A percentile compares a stretch with the other conserved stretches of the same genome.
phyloP scores from a whole-genome alignment of 2,113 vertebrate species.

The Hyperopisus bebe region DNA sequence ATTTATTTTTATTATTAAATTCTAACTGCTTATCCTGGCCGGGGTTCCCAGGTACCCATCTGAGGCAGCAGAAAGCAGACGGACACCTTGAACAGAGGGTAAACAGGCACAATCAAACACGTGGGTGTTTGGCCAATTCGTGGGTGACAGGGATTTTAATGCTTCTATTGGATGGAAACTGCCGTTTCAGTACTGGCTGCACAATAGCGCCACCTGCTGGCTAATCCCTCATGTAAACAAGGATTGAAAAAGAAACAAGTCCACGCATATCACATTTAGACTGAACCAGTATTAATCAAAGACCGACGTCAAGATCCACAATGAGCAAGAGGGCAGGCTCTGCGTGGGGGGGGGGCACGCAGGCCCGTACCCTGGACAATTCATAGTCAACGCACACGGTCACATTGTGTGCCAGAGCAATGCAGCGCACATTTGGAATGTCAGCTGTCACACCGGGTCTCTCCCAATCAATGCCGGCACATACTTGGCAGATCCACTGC shows the following conservation, averaged over 20 bases:
- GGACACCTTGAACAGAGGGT: neutral
- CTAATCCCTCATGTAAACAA: neutral
- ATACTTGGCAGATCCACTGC: neutral
- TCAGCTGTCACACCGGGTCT: neutral
- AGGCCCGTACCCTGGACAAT: neutral
- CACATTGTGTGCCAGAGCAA: neutral
- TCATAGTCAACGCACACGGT: neutral
- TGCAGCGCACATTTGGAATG: neutral
- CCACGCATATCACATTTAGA: neutral
- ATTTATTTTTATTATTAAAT: neutral
- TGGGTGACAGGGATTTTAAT: neutral
- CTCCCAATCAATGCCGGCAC: neutral
- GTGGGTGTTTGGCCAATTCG: neutral
- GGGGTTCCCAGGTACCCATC: neutral
- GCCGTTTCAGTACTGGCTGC: neutral
- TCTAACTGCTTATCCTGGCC: neutral
- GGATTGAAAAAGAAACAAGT: neutral
- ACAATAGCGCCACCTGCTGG: constrained; percentile 42
- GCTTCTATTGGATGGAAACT: neutral
- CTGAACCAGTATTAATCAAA: neutral
- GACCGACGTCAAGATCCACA: neutral
- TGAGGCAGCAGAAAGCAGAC: neutral
- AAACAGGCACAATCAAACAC: neutral
- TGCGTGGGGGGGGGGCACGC: neutral
- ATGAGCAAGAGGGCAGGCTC: neutral